Conservation (phyloP, 37 sponge, comb jelly and placozoan species). For the Spongilla lacustris region DNA sequence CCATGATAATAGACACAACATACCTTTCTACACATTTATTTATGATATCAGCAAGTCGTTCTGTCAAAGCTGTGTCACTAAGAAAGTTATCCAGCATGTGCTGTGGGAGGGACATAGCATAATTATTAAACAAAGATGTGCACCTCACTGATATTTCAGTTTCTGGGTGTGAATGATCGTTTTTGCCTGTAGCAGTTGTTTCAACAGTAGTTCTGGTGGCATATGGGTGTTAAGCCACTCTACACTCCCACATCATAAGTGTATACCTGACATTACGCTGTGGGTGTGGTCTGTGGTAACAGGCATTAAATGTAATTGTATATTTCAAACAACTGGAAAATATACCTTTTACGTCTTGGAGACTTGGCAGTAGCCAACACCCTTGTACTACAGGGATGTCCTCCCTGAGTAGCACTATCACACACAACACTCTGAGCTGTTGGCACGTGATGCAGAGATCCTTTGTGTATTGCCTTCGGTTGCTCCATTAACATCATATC, state of each 20-base stretch:
- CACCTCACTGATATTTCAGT: background rate
- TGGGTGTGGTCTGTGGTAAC: background rate
- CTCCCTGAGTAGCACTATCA: background rate
- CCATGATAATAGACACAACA: background rate
- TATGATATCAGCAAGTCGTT: constrained; percentile 47
- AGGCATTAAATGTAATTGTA: background rate
- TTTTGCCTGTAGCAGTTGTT: background rate
- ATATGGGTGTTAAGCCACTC: background rate
- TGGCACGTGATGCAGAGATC: background rate
- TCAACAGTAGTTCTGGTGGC: background rate
- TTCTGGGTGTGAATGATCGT: background rate
- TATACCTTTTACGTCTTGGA: background rate
- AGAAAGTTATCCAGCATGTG: constrained; percentile 36
- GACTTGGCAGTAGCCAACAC: background rate
- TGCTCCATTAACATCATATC: background rate
- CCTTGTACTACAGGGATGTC: background rate
- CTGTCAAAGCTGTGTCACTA: constrained; percentile 10
- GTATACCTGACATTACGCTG: background rate
- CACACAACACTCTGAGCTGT: background rate
- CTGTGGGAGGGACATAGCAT: constrained; percentile 1
- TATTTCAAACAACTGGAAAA: background rate
- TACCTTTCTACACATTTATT: constrained; percentile 21
- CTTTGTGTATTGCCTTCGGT: background rate
- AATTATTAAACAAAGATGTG: too few species aligned
- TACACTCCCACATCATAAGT: background rate